Percentiles rank a stretch among this genome's conserved stretches.
phyloP scores from a whole-genome alignment of 2,888 invertebrate species.

The Globia sparganii region DNA sequence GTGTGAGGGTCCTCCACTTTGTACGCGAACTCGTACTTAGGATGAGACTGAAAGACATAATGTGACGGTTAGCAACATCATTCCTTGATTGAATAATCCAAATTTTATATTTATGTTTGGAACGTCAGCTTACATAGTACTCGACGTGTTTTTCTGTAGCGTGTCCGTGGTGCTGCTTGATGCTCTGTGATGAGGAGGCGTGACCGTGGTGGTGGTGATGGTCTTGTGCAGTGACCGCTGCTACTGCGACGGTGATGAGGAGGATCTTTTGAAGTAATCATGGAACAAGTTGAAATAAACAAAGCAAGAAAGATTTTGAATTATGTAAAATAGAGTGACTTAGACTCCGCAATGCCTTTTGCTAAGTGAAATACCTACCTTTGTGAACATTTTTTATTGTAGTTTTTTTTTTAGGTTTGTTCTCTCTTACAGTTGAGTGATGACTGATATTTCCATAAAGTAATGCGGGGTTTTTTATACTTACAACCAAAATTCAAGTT shows the following conservation, averaged over 20 bases:
- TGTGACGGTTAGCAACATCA: background rate
- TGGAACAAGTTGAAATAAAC: background rate
- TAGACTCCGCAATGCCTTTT: too few relatives aligned
- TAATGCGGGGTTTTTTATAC: slow-evolving; percentile 33
- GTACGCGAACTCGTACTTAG: slow-evolving; percentile 87
- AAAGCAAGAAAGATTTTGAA: background rate
- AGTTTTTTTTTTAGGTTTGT: slow-evolving; percentile 13
- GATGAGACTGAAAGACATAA: slow-evolving; percentile 73
- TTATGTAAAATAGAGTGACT: background rate
- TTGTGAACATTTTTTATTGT: slow-evolving; percentile 18
- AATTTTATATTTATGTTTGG: too few relatives aligned
- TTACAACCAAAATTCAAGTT: slow-evolving; percentile 31
- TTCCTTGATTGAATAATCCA: too few relatives aligned
- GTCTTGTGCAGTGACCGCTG: slow-evolving; percentile 44
- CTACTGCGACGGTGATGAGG: slow-evolving; percentile 29
- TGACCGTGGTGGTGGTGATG: slow-evolving; percentile 67
- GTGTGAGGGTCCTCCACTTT: slow-evolving; percentile 87
- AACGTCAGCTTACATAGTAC: too few relatives aligned
- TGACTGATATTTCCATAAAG: slow-evolving; percentile 46
- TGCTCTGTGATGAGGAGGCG: slow-evolving; percentile 76
- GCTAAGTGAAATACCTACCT: slow-evolving; percentile 20
- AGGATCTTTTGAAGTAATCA: slow-evolving; percentile 18
- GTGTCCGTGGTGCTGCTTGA: too few relatives aligned
- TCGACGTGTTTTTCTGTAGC: too few relatives aligned
- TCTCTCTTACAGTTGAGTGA: slow-evolving; percentile 6